phyloP scores from a whole-genome alignment of 2,888 invertebrate species.

The Ennomos quercinarius region DNA sequence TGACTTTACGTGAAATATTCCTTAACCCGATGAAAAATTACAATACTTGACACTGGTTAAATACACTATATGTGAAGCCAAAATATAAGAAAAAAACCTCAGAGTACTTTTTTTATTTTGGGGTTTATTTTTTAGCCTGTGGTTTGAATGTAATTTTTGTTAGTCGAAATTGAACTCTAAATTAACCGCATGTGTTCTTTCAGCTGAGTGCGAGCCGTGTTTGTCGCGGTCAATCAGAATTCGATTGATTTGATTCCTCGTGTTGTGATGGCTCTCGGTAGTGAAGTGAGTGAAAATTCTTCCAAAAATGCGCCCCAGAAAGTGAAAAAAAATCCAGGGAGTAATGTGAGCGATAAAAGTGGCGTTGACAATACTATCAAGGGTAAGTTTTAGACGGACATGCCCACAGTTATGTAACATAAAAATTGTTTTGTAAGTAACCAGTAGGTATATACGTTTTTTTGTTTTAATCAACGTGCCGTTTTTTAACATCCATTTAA shows the following conservation, averaged over 20 bases:
- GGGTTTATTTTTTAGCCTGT: too few species aligned
- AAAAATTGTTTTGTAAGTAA: constrained; percentile 52
- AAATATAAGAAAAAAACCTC: too few species aligned
- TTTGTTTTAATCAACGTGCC: constrained; percentile 3
- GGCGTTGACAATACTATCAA: constrained; percentile 74
- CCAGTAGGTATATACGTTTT: constrained; percentile 20
- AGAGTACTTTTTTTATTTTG: too few species aligned
- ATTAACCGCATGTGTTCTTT: constrained; percentile 82
- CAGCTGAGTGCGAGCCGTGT: constrained; percentile 82
- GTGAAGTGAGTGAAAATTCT: constrained; percentile 85
- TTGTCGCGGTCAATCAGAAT: constrained; percentile 80
- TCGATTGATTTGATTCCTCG: constrained; percentile 82
- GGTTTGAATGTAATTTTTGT: constrained; percentile 45
- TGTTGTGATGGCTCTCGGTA: constrained; percentile 86
- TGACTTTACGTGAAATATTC: too few species aligned
- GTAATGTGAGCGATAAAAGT: constrained; percentile 74
- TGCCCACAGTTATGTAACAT: constrained; percentile 83
- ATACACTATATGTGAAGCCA: too few species aligned
- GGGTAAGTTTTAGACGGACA: constrained; percentile 76
- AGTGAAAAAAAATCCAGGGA: constrained; percentile 81
- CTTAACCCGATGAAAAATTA: too few species aligned
- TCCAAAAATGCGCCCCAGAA: constrained; percentile 77
- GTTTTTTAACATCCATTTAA: constrained; percentile 41
- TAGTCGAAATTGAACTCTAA: constrained; percentile 81
- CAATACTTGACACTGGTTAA: too few species aligned